Conservation (phyloP, 2,113 vertebrate genomes). For the Andinoacara biseriatus region DNA sequence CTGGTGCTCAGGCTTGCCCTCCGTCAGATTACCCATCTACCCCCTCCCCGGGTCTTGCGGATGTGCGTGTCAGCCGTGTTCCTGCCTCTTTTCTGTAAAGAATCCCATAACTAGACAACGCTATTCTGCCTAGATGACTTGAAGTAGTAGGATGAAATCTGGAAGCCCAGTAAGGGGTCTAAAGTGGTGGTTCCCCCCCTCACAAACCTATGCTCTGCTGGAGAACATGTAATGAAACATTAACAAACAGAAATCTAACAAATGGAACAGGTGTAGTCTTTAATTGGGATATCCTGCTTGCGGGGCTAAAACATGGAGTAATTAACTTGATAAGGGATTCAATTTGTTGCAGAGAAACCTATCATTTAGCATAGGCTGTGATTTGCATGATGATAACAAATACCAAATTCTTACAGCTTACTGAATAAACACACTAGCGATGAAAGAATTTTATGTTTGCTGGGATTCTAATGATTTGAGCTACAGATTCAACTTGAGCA, state of each 20-base stretch:
- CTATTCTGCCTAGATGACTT: conserved; percentile 39
- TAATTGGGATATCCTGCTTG: conserved; percentile 70
- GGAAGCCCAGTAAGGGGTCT: conserved; percentile 72
- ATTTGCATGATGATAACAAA: conserved; percentile 67
- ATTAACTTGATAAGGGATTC: conserved; percentile 73
- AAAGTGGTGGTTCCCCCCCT: conserved; percentile 45
- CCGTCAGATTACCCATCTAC: conserved; percentile 74
- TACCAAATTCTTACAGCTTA: conserved; percentile 29
- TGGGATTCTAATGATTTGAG: conserved; percentile 52
- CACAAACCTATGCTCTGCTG: conserved; percentile 70
- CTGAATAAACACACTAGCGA: conserved; percentile 56
- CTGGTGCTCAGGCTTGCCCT: conserved; percentile 49
- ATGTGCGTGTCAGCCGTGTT: conserved; percentile 69
- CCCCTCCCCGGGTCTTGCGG: conserved; percentile 62
- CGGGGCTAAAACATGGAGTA: conserved; percentile 61
- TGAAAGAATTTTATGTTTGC: conserved; percentile 58
- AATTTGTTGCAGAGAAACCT: conserved; percentile 59
- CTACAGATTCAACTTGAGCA: conserved; percentile 42
- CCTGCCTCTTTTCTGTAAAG: conserved; percentile 60
- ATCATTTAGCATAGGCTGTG: conserved; percentile 42
- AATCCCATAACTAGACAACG: conserved; percentile 56
- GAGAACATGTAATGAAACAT: conserved; percentile 66
- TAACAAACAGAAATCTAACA: conserved; percentile 62
- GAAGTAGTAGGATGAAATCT: conserved; percentile 55
- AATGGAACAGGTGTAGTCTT: conserved; percentile 69